Base-by-base conservation (phyloP, 2,888 invertebrate genomes). In the Smittia aterrima region DNA sequence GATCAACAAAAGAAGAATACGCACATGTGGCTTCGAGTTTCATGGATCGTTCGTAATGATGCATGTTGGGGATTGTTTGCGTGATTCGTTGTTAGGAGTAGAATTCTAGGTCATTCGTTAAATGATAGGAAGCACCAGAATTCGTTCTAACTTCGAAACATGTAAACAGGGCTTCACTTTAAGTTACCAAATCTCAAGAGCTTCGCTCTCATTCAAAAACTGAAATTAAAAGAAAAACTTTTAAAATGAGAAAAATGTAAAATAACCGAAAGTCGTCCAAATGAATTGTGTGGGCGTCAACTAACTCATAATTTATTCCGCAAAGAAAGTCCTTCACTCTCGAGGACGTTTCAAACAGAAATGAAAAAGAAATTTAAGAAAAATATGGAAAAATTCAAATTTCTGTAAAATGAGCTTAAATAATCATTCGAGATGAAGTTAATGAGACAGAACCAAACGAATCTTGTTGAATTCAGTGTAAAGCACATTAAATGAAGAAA, bases 21-120 rank as follows among this genome's bases (percentile, higher is more conserved):
- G 72, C 72, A 72, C 72, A 72, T 72, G 72, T 72, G 72, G 72
- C 40, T 53, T 72, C 25, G 32, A 62, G 53, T 62, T 72, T 72
- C 72, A 72, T 72, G 72, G 58, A 25, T 27, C 38, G 18, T 72
- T 27, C 38, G 18, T 72, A 72, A 72, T 72, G 62, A 54, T 38
- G 62, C 58, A 72, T 32, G 20, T 70, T 25, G n/a, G 13, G 32
- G 22, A 11, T 32, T 20, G n/a, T 47, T 11, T 47, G 32, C 32
- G 32, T 32, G 9, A 9, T 32, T 32, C 32, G 32, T 32, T 27
- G 16, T 66, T 66, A 3, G 58, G 13, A 58, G 13, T 18, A 58
- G 13, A 16, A 16, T 22, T 22, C 58, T 22, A 58, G 64, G 27
- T n/a, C n/a, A n/a, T n/a, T n/a, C n/a, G n/a, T n/a, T n/a, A n/a